phyloP scores from a whole-genome alignment of 2,113 vertebrate genomes.

The Ondatra zibethicus region DNA sequence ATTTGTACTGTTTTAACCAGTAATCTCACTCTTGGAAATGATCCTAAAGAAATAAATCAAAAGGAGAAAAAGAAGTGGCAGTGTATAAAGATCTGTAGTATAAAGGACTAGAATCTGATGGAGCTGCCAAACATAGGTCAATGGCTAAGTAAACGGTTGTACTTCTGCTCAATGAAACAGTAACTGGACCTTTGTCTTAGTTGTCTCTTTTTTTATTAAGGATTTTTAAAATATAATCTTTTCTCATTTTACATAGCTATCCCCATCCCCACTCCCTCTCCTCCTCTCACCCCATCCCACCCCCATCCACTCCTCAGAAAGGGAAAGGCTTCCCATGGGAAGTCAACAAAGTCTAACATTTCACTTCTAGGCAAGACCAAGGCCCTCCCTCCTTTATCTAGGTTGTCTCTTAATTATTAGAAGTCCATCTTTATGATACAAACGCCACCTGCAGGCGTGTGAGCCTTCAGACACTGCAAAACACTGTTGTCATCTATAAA shows the following conservation, averaged over 20 bases:
- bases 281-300: too few relatives aligned
- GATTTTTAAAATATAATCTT: too few relatives aligned
- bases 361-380: too few relatives aligned
- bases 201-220: background rate
- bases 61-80: constrained; percentile 62
- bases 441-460: background rate
- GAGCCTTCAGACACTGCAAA: background rate
- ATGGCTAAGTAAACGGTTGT: constrained; percentile 51
- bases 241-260: too few relatives aligned
- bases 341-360: too few relatives aligned
- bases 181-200: background rate
- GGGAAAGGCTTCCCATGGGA: too few relatives aligned
- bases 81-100: constrained; percentile 41
- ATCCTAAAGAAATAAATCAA: constrained; percentile 79
- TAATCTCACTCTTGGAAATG: constrained; percentile 75
- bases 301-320: too few relatives aligned
- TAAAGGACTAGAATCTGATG: constrained; percentile 16
- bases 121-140: constrained; percentile 59
- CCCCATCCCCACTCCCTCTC: too few relatives aligned
- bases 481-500: background rate
- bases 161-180: background rate
- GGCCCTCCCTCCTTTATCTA: background rate
- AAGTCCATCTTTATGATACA: constrained; percentile 5
- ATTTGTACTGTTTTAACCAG: constrained; percentile 75
- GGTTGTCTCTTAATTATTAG: constrained; percentile 10